These are phyloP conservation scores for Sebastes oblongus DNA, from an alignment of 2,797 vertebrate species.

Conservation along the genomic window DNA sequence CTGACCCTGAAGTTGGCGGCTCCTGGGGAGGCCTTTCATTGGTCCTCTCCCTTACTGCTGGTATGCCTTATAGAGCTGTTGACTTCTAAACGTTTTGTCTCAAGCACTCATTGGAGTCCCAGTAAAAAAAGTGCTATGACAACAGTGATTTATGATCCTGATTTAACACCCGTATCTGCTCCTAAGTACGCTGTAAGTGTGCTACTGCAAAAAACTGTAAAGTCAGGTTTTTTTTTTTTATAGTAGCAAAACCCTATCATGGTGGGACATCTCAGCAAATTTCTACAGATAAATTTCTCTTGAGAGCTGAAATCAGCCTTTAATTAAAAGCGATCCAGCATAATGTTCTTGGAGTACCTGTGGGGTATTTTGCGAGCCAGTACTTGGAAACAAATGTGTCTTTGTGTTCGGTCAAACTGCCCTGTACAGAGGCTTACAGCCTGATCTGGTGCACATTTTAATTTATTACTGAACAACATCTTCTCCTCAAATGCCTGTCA, in stretches of 20 bases:
- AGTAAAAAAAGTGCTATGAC: conserved; percentile 33
- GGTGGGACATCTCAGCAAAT: conserved; percentile 8
- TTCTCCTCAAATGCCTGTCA: background rate
- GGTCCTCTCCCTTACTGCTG: conserved; percentile 28
- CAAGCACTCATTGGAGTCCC: conserved; percentile 2
- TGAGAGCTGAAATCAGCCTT: conserved; percentile 25
- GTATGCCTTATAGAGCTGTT: conserved; percentile 40
- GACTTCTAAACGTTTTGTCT: conserved; percentile 40
- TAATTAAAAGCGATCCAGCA: conserved; percentile 42
- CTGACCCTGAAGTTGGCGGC: conserved; percentile 35
- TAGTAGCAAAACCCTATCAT: background rate
- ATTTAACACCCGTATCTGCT: conserved; percentile 32
- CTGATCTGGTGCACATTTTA: background rate
- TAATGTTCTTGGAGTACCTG: conserved; percentile 33
- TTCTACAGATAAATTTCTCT: conserved; percentile 19
- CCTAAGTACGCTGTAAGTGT: background rate
- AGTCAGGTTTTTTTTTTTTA: background rate
- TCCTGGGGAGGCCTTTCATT: conserved; percentile 27
- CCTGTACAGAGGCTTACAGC: background rate
- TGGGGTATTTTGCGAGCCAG: conserved; percentile 8
- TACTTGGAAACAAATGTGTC: conserved; percentile 40
- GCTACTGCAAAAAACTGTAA: background rate
- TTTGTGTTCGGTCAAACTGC: conserved; percentile 44
- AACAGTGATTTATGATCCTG: conserved; percentile 53
- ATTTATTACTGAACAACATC: background rate